Evolutionary conservation across 2,797 vertebrate species (phyloP), one percentile per base, ranked within the genome.

Genomic region (Karalla daura): DNA sequence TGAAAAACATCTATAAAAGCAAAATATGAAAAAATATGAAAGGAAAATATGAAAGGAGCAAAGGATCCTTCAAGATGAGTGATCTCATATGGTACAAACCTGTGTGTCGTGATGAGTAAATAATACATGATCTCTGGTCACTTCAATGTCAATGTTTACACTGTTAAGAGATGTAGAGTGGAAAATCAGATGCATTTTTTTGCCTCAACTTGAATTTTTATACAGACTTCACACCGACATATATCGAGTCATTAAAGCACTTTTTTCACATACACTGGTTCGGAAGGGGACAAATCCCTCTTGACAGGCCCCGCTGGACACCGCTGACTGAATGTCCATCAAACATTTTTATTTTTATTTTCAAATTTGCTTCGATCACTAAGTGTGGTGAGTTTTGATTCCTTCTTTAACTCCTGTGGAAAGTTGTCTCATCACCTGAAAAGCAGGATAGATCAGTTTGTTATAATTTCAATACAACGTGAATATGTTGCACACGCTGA

Each of bases 1-100:
- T 18, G 12, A 63, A 52, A 45, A 28, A 27, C 17, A 35, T 53
- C 27, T 63, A 54, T 20, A 33, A 53, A 56, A 14, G 21, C 53
- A 52, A 47, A 54, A 37, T 33, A 43, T 11, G 9, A 41, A n/a
- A n/a, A n/a, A n/a, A n/a, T n/a, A n/a, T n/a, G n/a, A n/a, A n/a
- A n/a, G n/a, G n/a, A n/a, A n/a, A n/a, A n/a, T n/a, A 33, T 20
- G 14, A 36, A 7, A 27, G 21, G 11, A 37, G 11, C 4, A 5
- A n/a, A 39, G 25, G 25, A 11, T 43, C 36, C 15, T 50, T 36
- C 12, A 24, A 39, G 21, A 56, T 46, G 35, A 25, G 6, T 17
- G n/a, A 35, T 40, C 36, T 33, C n/a, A 36, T 37, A 43, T 40
- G 33, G 8, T 17, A 23, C n/a, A 33, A n/a, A 54, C 30, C 18